These are phyloP conservation scores for Geotrupes spiniger DNA, from an alignment of 2,888 invertebrate species.

Conservation along the genomic window DNA sequence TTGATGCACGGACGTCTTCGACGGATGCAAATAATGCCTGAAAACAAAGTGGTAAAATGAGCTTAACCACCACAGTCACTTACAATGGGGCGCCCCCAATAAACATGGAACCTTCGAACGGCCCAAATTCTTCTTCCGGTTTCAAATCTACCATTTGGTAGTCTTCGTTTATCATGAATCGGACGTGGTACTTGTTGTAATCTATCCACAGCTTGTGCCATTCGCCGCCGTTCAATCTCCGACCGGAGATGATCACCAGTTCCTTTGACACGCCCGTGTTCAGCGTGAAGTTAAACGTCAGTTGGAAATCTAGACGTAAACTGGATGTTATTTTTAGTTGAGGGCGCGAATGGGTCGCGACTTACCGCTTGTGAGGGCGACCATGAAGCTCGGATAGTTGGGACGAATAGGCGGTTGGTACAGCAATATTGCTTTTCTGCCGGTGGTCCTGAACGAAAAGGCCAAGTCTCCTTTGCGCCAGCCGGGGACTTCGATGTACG, in stretches of 20 bases:
- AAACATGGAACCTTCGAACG: slow-evolving; percentile 91
- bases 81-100: slow-evolving; percentile 91
- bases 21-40: slow-evolving; percentile 55
- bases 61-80: slow-evolving; percentile 48
- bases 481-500: slow-evolving; percentile 89
- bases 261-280: slow-evolving; percentile 81
- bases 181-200: slow-evolving; percentile 88
- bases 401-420: slow-evolving; percentile 89
- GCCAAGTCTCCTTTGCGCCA: slow-evolving; percentile 92
- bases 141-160: slow-evolving; percentile 83
- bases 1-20: slow-evolving; percentile 79
- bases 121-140: slow-evolving; percentile 85
- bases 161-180: slow-evolving; percentile 90
- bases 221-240: slow-evolving; percentile 84
- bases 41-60: slow-evolving; percentile 2
- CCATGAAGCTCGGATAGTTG: slow-evolving; percentile 89
- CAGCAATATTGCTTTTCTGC: slow-evolving; percentile 82
- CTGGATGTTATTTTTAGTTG: not conserved
- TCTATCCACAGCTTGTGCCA: slow-evolving; percentile 98
- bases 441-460: slow-evolving; percentile 89
- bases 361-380: slow-evolving; percentile 78
- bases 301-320: slow-evolving; percentile 63
- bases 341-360: slow-evolving; percentile 8
- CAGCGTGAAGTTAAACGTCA: slow-evolving; percentile 86
- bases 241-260: slow-evolving; percentile 76